These are phyloP conservation scores for Artibeus lituratus DNA, from an alignment of 2,797 vertebrate species.

Conservation along the genomic window DNA sequence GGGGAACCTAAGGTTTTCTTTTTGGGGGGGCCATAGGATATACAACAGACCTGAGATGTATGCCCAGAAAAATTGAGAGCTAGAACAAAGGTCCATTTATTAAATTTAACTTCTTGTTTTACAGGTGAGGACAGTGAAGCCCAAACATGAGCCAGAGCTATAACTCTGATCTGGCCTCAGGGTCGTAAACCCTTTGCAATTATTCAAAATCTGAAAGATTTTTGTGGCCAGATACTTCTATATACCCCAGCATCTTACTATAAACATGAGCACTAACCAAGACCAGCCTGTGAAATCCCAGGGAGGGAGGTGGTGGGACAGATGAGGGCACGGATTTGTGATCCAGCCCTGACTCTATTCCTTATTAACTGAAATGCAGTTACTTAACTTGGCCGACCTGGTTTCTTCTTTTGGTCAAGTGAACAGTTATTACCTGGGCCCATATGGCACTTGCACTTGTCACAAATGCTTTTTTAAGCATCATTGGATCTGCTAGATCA, in stretches of 20 bases:
- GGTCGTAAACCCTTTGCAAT: background rate
- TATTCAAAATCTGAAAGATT: slow-evolving; percentile 1
- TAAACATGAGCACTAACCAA: background rate
- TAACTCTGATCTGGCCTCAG: background rate
- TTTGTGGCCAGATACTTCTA: background rate
- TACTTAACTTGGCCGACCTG: background rate
- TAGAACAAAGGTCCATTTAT: background rate
- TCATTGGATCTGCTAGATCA: background rate
- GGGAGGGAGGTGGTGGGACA: background rate
- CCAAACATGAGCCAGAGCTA: background rate
- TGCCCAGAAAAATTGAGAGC: background rate
- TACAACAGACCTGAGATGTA: background rate
- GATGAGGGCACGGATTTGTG: background rate
- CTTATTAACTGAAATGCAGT: background rate
- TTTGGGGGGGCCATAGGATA: fast-evolving
- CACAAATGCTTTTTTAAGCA: background rate
- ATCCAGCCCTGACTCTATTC: background rate
- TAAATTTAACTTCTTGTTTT: slow-evolving; percentile 3
- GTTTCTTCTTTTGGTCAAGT: background rate
- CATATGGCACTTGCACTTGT: background rate
- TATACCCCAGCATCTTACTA: background rate
- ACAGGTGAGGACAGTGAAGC: background rate
- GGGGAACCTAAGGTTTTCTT: background rate
- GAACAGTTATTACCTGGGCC: background rate
- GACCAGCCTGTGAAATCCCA: background rate